A percentile compares a stretch with the other conserved stretches of the same genome.
Conservation (phyloP, 2,113 vertebrate genomes). For the Cairina moschata region DNA sequence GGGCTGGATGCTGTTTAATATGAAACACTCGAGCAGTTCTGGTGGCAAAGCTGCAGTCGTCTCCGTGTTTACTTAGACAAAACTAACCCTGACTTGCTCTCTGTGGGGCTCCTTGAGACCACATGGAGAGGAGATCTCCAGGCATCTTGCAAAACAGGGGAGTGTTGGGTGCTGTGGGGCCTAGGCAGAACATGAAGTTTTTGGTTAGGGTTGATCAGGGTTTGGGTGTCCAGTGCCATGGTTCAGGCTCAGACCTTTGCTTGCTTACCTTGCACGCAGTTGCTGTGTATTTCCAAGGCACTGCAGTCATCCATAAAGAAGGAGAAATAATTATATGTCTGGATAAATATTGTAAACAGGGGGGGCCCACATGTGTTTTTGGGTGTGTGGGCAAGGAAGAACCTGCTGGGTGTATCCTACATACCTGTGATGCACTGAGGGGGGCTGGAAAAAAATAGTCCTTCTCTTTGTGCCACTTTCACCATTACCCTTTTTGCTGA, state of each 20-base stretch:
- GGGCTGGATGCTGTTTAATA: neutral
- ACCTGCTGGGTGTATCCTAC: neutral
- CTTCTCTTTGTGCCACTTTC: neutral
- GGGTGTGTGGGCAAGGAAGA: neutral
- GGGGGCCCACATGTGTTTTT: neutral
- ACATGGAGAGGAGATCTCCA: fast-evolving
- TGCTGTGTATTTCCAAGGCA: neutral
- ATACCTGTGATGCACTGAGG: neutral
- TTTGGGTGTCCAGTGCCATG: neutral
- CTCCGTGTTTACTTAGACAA: neutral
- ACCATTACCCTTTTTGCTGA: neutral
- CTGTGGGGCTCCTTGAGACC: fast-evolving
- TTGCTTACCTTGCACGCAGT: neutral
- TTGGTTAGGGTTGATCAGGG: neutral
- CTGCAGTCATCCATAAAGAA: neutral
- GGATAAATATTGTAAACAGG: neutral
- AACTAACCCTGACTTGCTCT: neutral
- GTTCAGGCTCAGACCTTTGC: neutral
- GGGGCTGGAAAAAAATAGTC: neutral
- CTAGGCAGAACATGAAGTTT: neutral
- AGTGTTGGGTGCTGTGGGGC: fast-evolving
- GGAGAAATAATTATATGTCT: neutral
- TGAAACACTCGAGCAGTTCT: neutral
- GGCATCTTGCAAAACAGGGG: neutral
- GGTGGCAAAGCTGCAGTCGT: neutral